Evolutionary conservation across 2,888 invertebrate species (phyloP), one percentile per base, ranked within the genome.

Genomic region (Eretmocerus hayati): DNA sequence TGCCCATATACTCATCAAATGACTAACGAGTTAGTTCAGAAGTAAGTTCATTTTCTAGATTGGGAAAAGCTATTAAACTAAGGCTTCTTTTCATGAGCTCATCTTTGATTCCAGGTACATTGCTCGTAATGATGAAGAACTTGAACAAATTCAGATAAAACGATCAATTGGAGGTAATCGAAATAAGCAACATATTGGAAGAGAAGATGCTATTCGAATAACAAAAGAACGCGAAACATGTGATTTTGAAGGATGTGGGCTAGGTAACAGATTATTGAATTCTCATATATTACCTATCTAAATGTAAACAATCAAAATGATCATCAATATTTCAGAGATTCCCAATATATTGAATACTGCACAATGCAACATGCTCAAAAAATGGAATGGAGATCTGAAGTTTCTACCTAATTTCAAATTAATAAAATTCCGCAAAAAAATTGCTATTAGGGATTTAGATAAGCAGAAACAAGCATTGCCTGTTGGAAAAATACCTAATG

Each of bases 131-230:
- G 81, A 87, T 52, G 85, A 85, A 37, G 90, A 90, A 71, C 66
- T 89, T 31, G 83, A 84, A 59, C 86, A 88, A 67, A 90, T 92
- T 55, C 72, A 76, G 13, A 71, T 90, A 15, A 89, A 89, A 63
- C 85, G 88, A 63, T 84, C 85, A 0, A 80, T 91, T 26, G 85
- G 85, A 1, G 80, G 83, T 48, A 79, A 88, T 43, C 83, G 81
- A 59, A 83, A 80, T 57, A 76, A 82, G 13, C 90, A 90, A 63
- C 89, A 91, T 71, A 86, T 84, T 0, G 84, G 83, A 56, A 77
- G 92, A 51, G 83, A 87, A 69, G 85, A 87, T 69, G 79, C 85
- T 9, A 84, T 92, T 38, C 81, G 81, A 60, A 81, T 90, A 60
- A 87, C 86, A 0, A 76, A 83, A 55, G 81, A 87, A 61, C 78